These are phyloP conservation scores for Bombus huntii DNA, from an alignment of 1,140 invertebrate genomes.

Conservation along the genomic window DNA sequence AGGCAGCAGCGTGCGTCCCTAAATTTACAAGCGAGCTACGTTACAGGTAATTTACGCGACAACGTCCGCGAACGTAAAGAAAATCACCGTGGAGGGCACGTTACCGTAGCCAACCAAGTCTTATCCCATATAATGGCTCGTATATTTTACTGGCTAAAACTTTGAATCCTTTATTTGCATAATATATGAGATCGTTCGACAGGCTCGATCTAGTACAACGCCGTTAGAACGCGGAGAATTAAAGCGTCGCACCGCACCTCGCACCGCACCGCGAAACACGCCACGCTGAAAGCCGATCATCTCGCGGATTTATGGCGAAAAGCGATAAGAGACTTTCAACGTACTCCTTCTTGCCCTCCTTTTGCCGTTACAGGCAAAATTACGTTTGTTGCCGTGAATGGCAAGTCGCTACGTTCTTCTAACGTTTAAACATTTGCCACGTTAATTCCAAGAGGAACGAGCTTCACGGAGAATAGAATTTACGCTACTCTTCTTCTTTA, in stretches of 20 bases:
- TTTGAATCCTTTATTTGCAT: conserved; percentile 72
- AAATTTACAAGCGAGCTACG: conserved; percentile 25
- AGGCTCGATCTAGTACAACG: conserved; percentile 43
- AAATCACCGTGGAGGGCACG: conserved; percentile 6
- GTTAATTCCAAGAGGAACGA: background rate
- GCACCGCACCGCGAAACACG: conserved; percentile 2
- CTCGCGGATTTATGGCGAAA: conserved; percentile 18
- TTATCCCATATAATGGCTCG: conserved; percentile 55
- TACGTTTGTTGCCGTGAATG: conserved; percentile 4
- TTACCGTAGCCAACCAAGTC: conserved; percentile 28
- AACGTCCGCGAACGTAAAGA: conserved; percentile 1
- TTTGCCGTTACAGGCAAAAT: background rate
- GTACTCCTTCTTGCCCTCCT: background rate
- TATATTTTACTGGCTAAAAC: conserved; percentile 53
- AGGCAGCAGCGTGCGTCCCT: background rate
- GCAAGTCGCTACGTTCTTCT: background rate
- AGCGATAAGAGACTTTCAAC: conserved; percentile 22
- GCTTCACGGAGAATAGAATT: conserved; percentile 3
- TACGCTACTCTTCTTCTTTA: background rate
- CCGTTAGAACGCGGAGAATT: conserved; percentile 17
- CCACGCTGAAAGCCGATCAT: conserved; percentile 24
- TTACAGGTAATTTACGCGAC: conserved; percentile 34
- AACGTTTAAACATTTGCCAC: background rate
- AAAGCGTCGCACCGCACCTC: background rate
- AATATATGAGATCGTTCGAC: conserved; percentile 64